These are phyloP conservation scores for Pterocles burchelli DNA, from an alignment of 2,113 vertebrate genomes.

Conservation along the genomic window DNA sequence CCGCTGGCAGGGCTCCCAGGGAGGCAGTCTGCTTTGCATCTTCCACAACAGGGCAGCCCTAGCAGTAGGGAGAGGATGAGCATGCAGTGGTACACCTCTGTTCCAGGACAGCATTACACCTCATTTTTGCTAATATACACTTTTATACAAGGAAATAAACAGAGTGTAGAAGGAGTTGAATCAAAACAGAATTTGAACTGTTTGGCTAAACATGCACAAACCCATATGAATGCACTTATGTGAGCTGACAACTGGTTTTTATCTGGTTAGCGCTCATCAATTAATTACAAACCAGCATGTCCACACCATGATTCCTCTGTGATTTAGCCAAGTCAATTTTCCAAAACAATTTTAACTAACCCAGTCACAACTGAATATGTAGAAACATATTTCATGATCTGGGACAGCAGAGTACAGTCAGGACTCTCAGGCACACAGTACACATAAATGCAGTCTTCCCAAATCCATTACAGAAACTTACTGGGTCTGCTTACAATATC, in stretches of 20 bases:
- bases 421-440: not conserved
- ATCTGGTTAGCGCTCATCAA: conserved; percentile 4
- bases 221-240: not conserved
- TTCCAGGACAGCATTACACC: not conserved
- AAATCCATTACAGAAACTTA: not conserved
- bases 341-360: conserved; percentile 18
- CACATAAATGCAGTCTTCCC: not conserved
- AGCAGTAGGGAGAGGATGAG: not conserved
- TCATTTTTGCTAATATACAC: not conserved
- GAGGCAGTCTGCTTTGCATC: not conserved
- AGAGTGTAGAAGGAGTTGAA: not conserved
- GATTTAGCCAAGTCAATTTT: conserved; percentile 34
- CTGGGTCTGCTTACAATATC: not conserved
- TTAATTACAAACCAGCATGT: conserved; percentile 22
- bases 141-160: not conserved
- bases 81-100: not conserved
- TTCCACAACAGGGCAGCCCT: not conserved
- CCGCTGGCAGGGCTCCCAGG: not conserved
- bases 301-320: not conserved
- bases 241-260: not conserved
- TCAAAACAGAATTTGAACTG: not conserved
- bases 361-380: not conserved
- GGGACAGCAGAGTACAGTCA: not conserved
- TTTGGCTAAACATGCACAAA: not conserved
- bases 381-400: not conserved